A percentile compares a stretch with the other conserved stretches of the same genome.
Evolutionary conservation across 2,888 invertebrate genomes (phyloP).

Genomic region (Apamea epomidion): DNA sequence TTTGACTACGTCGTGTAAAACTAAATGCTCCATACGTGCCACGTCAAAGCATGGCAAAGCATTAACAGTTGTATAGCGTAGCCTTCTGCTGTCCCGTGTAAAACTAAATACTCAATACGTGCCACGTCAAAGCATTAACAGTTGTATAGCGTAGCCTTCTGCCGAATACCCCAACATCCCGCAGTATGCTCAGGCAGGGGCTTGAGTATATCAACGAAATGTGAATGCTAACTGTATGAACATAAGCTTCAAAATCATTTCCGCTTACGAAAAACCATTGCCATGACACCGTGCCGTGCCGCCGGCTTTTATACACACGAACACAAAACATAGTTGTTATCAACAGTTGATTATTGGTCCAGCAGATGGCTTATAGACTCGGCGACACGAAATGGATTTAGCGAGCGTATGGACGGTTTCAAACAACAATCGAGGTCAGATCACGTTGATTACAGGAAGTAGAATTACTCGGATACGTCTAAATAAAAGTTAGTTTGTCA

Average conservation of each 20-base stretch:
- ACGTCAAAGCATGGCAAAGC: too few species aligned
- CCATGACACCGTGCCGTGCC: background rate
- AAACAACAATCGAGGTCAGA: background rate
- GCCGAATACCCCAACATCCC: background rate
- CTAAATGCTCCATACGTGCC: too few species aligned
- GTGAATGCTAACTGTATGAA: background rate
- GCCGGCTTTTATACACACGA: background rate
- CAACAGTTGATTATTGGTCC: background rate
- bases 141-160: background rate
- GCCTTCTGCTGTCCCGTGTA: too few species aligned
- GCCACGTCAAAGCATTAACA: too few species aligned
- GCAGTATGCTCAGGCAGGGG: background rate
- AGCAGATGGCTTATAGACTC: too few species aligned
- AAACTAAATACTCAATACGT: background rate
- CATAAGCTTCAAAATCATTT: background rate
- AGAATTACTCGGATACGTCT: background rate
- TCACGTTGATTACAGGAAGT: background rate
- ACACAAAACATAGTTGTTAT: background rate
- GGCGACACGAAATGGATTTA: background rate
- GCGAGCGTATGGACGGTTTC: background rate
- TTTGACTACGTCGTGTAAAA: background rate
- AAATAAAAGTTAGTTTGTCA: background rate
- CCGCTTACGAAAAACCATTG: background rate
- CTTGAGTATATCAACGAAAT: background rate
- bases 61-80: background rate